A percentile compares a stretch with the other conserved stretches of the same genome.
Conservation (phyloP, 2,888 invertebrate genomes). For the Drosophila yooni region DNA sequence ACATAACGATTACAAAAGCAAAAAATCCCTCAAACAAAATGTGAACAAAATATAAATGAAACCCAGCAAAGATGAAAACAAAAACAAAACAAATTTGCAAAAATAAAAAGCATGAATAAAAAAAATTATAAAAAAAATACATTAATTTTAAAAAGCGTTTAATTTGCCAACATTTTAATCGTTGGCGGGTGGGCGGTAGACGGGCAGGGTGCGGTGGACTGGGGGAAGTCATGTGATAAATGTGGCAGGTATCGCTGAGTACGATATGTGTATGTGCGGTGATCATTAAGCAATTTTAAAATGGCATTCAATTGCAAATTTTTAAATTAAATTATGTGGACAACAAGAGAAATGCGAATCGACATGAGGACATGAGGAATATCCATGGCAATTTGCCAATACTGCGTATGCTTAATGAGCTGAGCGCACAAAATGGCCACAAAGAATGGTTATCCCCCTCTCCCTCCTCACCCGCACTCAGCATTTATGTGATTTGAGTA, state of each 20-base stretch:
- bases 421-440: conserved; percentile 47
- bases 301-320: conserved; percentile 71
- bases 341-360: conserved; percentile 43
- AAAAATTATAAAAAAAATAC: conserved; percentile 64
- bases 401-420: conserved; percentile 71
- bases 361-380: conserved; percentile 35
- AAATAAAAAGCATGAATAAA: conserved; percentile 59
- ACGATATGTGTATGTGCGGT: conserved; percentile 29
- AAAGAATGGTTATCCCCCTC: conserved; percentile 31
- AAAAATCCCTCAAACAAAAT: conserved; percentile 67
- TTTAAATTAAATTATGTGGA: conserved; percentile 69
- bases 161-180: conserved; percentile 70
- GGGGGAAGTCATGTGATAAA: conserved; percentile 57
- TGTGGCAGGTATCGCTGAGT: conserved; percentile 37
- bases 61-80: conserved; percentile 52
- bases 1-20: conserved; percentile 51
- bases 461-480: neutral
- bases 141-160: conserved; percentile 79
- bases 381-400: conserved; percentile 70
- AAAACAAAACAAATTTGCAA: conserved; percentile 60
- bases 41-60: conserved; percentile 52
- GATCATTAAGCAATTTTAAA: conserved; percentile 74
- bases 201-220: neutral
- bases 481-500: conserved; percentile 32
- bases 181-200: neutral